phyloP scores from a whole-genome alignment of 2,797 vertebrate genomes.

The Otolemur crassicaudatus region DNA sequence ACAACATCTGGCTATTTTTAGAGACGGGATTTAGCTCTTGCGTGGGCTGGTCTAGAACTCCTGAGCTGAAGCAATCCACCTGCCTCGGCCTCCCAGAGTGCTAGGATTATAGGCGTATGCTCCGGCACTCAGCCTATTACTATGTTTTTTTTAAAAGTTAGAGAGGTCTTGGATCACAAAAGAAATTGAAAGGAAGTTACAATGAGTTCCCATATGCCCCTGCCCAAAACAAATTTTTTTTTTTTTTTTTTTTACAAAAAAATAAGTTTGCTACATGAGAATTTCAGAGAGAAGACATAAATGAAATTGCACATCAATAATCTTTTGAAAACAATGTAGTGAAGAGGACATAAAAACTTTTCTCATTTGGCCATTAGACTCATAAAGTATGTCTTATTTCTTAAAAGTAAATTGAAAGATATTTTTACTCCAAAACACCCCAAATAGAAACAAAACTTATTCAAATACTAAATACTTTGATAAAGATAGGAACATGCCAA shows the following conservation, averaged over 20 bases:
- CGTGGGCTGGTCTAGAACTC: no score
- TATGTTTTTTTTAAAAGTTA: not conserved
- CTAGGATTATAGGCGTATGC: no score
- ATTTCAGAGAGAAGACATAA: not conserved
- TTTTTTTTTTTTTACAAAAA: not conserved
- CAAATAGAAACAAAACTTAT: not conserved
- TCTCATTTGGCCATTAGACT: not conserved
- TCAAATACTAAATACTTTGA: not conserved
- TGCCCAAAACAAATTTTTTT: not conserved
- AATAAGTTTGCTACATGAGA: not conserved
- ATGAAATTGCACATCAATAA: not conserved
- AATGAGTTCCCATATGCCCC: not conserved
- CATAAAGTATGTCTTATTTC: not conserved
- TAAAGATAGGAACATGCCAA: not conserved
- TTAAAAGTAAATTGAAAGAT: not conserved
- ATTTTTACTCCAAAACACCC: not conserved
- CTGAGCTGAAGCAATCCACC: no score
- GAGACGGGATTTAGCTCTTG: no score
- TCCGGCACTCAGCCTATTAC: not conserved
- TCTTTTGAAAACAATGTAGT: not conserved
- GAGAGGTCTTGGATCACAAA: not conserved
- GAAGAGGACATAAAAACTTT: not conserved
- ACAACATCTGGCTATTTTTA: no score
- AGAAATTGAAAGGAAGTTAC: not conserved
- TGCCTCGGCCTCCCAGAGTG: no score